phyloP scores from a whole-genome alignment of 92 coral and sea anemone species.

The Heteractis magnifica region DNA sequence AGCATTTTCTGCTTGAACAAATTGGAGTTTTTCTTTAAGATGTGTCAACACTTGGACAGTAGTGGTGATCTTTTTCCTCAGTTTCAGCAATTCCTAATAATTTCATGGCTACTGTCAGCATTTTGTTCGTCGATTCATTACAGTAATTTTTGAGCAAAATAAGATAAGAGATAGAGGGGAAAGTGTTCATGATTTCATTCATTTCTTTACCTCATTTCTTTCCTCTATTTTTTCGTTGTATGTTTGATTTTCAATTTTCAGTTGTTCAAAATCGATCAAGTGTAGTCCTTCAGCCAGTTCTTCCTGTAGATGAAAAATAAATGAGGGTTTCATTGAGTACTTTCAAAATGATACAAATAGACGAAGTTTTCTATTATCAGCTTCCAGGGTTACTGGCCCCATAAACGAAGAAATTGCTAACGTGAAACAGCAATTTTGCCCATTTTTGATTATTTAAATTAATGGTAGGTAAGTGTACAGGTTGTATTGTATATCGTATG shows the following conservation, averaged over 20 bases:
- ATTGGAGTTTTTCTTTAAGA: slow-evolving; percentile 93
- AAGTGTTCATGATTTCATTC: no score
- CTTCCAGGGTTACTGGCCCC: no score
- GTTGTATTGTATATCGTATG: no score
- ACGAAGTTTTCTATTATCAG: no score
- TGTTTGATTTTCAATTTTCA: slow-evolving; percentile 97
- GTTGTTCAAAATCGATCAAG: slow-evolving; percentile 97
- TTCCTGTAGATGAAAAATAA: slow-evolving; percentile 50
- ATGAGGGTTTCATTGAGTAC: not conserved
- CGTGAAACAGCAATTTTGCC: no score
- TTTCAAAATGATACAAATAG: not conserved
- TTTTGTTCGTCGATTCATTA: not conserved
- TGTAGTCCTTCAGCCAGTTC: slow-evolving; percentile 98
- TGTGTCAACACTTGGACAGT: slow-evolving; percentile 97
- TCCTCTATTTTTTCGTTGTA: slow-evolving; percentile 99
- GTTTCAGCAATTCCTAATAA: slow-evolving; percentile 77
- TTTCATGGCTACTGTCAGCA: no score
- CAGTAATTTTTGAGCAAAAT: not conserved
- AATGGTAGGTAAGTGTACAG: no score
- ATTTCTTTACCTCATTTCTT: slow-evolving; percentile 79
- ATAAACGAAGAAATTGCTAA: no score
- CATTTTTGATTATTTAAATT: no score
- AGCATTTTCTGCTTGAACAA: slow-evolving; percentile 91
- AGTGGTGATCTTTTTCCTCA: slow-evolving; percentile 96
- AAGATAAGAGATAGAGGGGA: no score